A percentile compares a stretch with the other conserved stretches of the same genome.
phyloP scores from a whole-genome alignment of 2,888 invertebrate genomes.

The Agrilus cyanescens region DNA sequence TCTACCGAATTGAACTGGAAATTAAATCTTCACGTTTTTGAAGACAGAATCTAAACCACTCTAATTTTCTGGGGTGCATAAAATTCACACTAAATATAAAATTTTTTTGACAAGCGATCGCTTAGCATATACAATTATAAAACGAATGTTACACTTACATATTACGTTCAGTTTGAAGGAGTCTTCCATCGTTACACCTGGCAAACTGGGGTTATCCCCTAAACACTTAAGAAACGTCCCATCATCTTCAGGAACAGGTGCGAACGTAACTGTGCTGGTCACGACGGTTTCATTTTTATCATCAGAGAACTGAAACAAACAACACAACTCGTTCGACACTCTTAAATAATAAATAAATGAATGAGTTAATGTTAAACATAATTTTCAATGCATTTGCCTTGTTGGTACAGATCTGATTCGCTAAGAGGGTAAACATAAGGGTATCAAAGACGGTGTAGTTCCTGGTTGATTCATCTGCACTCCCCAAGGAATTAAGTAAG shows the following conservation, averaged over 20 bases:
- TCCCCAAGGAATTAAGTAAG: too few species aligned
- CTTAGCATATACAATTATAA: too few species aligned
- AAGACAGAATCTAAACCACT: too few species aligned
- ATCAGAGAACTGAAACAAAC: constrained; percentile 43
- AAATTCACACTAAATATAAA: too few species aligned
- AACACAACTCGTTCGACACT: constrained; percentile 8
- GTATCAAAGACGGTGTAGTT: neutral
- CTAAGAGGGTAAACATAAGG: neutral
- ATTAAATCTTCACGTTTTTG: too few species aligned
- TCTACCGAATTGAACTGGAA: too few species aligned
- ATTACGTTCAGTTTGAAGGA: constrained; percentile 73
- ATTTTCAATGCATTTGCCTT: neutral
- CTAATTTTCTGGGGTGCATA: too few species aligned
- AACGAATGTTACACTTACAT: constrained; percentile 53
- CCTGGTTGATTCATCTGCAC: too few species aligned
- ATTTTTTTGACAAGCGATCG: too few species aligned
- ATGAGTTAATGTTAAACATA: neutral
- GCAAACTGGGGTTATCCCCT: constrained; percentile 71
- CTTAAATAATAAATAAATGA: neutral
- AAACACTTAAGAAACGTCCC: constrained; percentile 73
- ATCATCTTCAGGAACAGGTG: constrained; percentile 75
- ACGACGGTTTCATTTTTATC: constrained; percentile 60
- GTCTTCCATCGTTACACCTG: constrained; percentile 67
- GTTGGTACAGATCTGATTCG: neutral
- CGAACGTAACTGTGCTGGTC: constrained; percentile 65